Evolutionary conservation across 2,113 vertebrate species (phyloP), one percentile per base, ranked within the genome.

Genomic region (Mola mola): DNA sequence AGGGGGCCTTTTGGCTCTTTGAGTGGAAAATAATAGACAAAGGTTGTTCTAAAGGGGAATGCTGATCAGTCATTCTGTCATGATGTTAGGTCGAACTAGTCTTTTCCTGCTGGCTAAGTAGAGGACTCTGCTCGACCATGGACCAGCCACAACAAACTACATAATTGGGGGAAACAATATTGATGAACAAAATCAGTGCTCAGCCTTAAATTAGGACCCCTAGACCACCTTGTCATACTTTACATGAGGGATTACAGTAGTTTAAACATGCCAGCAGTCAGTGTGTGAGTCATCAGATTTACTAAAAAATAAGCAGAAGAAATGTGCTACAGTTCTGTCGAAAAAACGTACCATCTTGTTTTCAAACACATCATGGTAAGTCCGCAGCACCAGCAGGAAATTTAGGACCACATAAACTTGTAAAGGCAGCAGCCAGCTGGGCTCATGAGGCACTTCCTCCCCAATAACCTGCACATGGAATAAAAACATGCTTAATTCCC

Each of bases 311-410:
- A 6, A 25, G 26, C n/a, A 26, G 31, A 21, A n/a, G 5, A 2
- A 17, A 47, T 5, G 15, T 10, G 48, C 26, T 34, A 19, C 31
- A 52, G 33, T n/a, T 22, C 1, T 4, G 5, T 2, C 24, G 53
- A 1, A 25, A 34, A 25, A 64, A 94, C 95, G 80, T 89, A 96
- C 96, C 78, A 36, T 47, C 56, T 92, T 67, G 2, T 85, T 79
- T 62, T 90, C 79, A 76, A 95, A 93, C 66, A 96, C 69, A 5
- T 95, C 83, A 0, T 92, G 84, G 78, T 95, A 97, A 26, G 93
- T 78, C 43, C 59, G 60, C 33, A 94, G 3, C 71, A 93, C 82
- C 55, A 96, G 49, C 29, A 83, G 38, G 79, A 96, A 97, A 51
- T 97, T 95, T 3, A 91, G 3, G 5, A 90, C 31, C 28, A 88